Evolutionary conservation across 1,140 invertebrate genomes (phyloP).

Genomic region (Lepidurus packardi): DNA sequence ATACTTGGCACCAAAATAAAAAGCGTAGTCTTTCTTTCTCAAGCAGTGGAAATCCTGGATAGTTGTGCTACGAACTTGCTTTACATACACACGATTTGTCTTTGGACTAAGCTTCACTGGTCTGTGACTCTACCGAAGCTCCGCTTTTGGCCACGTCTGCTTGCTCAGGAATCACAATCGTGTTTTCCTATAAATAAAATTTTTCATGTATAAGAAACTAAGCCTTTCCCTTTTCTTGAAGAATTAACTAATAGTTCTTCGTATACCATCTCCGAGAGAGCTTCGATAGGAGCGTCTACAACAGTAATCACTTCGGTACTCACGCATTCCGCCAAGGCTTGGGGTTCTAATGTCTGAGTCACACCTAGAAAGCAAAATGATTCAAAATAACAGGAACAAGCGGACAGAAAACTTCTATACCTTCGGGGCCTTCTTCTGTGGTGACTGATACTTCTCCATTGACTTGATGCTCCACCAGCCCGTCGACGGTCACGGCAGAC

Average conservation of each 20-base stretch:
- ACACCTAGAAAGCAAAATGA: neutral
- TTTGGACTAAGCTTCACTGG: slow-evolving; percentile 6
- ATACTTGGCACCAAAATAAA: slow-evolving; percentile 5
- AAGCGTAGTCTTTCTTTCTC: neutral
- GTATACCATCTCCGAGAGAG: neutral
- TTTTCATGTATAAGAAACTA: neutral
- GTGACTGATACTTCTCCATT: neutral
- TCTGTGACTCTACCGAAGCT: neutral
- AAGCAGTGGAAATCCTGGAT: neutral
- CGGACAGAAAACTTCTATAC: neutral
- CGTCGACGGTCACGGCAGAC: neutral
- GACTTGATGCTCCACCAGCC: neutral
- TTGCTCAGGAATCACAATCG: neutral
- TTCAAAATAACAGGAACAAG: neutral
- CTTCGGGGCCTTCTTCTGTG: neutral
- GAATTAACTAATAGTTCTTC: neutral
- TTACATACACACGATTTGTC: neutral
- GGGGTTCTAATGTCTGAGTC: neutral
- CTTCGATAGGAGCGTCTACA: neutral
- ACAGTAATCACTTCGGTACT: neutral
- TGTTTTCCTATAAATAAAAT: neutral
- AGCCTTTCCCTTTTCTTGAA: too few relatives aligned
- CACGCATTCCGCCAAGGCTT: neutral
- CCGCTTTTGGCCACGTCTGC: neutral
- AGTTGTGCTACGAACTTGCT: neutral